Percentiles rank a stretch among this genome's conserved stretches.
phyloP scores from a whole-genome alignment of 2,888 invertebrate genomes.

The Drosophila robusta region DNA sequence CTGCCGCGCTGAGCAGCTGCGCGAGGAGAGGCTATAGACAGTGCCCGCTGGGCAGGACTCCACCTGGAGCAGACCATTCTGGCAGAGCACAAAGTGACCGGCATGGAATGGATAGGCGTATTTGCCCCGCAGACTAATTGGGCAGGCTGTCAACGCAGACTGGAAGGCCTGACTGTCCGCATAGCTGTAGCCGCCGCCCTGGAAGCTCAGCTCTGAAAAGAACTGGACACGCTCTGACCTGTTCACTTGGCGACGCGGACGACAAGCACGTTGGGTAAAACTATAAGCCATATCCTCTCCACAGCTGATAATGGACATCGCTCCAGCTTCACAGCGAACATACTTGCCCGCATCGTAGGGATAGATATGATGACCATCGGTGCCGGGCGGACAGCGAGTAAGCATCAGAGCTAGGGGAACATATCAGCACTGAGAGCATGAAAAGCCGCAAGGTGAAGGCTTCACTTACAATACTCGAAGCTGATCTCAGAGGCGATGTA shows the following conservation, averaged over 20 bases:
- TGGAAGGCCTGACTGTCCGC: conserved; percentile 49
- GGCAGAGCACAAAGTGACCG: conserved; percentile 88
- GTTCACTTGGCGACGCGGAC: conserved; percentile 43
- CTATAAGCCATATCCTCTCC: conserved; percentile 88
- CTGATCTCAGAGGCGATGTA: conserved; percentile 69
- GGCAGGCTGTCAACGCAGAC: conserved; percentile 82
- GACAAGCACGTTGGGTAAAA: conserved; percentile 56
- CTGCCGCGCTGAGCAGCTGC: conserved; percentile 86
- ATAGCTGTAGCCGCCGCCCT: conserved; percentile 43
- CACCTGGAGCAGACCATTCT: conserved; percentile 87
- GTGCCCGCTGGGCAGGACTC: conserved; percentile 88
- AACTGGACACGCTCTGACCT: conserved; percentile 61
- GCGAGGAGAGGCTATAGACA: conserved; percentile 86
- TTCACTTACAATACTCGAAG: conserved; percentile 79
- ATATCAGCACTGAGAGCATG: neutral
- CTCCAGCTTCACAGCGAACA: conserved; percentile 87
- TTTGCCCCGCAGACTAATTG: conserved; percentile 86
- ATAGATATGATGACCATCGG: conserved; percentile 87
- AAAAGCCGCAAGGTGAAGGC: accelerated
- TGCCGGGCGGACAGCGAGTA: conserved; percentile 85
- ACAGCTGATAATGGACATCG: conserved; percentile 87
- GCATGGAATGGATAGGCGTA: conserved; percentile 88
- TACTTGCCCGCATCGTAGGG: conserved; percentile 88
- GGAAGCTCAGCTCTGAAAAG: conserved; percentile 39
- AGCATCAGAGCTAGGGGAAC: conserved; percentile 62